These are phyloP conservation scores for Agapostemon virescens DNA, from an alignment of 2,888 invertebrate genomes.

Conservation along the genomic window DNA sequence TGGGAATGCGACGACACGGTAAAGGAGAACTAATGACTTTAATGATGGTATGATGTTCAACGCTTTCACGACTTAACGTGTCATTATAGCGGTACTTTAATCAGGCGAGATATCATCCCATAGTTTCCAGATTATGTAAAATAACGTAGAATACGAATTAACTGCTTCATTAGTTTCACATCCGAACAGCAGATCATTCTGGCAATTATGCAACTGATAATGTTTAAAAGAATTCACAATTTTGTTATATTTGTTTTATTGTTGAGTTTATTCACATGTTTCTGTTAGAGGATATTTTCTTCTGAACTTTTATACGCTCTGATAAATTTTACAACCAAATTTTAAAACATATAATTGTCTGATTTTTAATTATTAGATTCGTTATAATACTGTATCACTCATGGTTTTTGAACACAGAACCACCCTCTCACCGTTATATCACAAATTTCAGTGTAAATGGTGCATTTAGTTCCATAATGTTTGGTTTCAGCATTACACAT, in stretches of 20 bases:
- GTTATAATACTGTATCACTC: not conserved
- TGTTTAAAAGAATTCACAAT: not conserved
- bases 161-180: not conserved
- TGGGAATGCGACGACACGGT: not conserved
- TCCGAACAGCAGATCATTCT: no score
- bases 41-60: not conserved
- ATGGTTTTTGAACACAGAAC: not conserved
- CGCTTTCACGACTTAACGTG: not conserved
- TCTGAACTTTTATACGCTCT: no score
- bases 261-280: no score
- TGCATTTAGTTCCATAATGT: not conserved
- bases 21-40: conserved; percentile 7
- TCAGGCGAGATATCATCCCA: not conserved
- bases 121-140: not conserved
- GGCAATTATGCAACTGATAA: not conserved
- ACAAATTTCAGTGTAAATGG: not conserved
- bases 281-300: no score
- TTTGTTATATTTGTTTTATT: no score
- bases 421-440: not conserved
- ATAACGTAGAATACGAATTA: not conserved
- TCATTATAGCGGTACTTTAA: not conserved
- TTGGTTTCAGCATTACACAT: not conserved
- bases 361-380: no score
- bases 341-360: no score
- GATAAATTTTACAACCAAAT: no score